phyloP scores from a whole-genome alignment of 2,888 invertebrate species.

The Cancer borealis region DNA sequence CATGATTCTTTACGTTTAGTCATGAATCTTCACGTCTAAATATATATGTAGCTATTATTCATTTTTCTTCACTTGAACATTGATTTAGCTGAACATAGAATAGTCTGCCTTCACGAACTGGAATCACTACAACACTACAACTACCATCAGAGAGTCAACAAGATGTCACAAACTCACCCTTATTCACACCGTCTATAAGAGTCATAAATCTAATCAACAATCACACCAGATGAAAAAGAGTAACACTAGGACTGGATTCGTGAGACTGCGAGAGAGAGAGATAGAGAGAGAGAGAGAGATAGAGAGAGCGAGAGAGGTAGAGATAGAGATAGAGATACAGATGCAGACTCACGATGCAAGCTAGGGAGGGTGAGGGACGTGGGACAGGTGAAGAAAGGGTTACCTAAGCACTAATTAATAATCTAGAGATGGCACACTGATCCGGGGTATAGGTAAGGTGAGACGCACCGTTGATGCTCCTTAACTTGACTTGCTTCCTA shows the following conservation, averaged over 20 bases:
- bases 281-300: neutral
- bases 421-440: slow-evolving; percentile 7
- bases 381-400: neutral
- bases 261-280: neutral
- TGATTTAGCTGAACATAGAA: neutral
- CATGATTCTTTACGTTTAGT: neutral
- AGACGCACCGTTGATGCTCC: neutral
- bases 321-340: slow-evolving; percentile 3
- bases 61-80: neutral
- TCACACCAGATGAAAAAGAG: slow-evolving; percentile 4
- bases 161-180: slow-evolving; percentile 29
- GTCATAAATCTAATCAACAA: slow-evolving; percentile 17
- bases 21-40: neutral
- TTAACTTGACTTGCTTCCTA: neutral
- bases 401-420: neutral
- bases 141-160: slow-evolving; percentile 30
- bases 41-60: neutral
- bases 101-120: slow-evolving; percentile 25
- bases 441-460: neutral
- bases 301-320: neutral
- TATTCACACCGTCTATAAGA: slow-evolving; percentile 24
- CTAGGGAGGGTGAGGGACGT: neutral
- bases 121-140: neutral
- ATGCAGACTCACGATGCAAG: neutral
- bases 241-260: neutral